Conservation (phyloP, 2,797 vertebrate species). For the Alauda arvensis region DNA sequence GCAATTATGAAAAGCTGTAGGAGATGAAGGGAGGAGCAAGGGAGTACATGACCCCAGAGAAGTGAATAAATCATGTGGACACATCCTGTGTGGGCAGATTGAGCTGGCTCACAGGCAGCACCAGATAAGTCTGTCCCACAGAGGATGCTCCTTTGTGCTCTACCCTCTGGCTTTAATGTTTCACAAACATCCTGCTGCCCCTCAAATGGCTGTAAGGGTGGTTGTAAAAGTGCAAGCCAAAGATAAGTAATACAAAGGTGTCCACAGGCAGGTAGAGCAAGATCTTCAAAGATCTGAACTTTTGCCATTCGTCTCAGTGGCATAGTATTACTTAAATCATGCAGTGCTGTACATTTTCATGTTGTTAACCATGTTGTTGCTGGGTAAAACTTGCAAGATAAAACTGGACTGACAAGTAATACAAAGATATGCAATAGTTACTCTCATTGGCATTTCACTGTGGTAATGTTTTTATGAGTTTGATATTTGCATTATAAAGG, state of each 20-base stretch:
- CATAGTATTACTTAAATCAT: neutral
- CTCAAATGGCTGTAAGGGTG: neutral
- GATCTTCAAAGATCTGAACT: neutral
- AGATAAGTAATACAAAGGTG: neutral
- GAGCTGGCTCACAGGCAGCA: neutral
- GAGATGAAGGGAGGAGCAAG: neutral
- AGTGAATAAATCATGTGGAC: neutral
- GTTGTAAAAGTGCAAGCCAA: neutral
- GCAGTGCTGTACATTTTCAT: neutral
- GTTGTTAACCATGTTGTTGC: neutral
- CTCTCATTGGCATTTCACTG: neutral
- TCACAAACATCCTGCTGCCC: neutral
- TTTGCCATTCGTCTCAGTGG: neutral
- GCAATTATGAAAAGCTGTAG: neutral
- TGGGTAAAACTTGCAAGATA: neutral
- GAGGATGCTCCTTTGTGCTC: neutral
- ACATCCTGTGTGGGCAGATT: neutral
- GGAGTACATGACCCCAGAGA: neutral
- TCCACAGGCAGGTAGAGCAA: neutral
- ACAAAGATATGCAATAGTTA: neutral
- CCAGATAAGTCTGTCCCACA: neutral
- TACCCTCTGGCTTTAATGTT: neutral
- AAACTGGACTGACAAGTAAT: neutral
- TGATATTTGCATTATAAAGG: neutral
- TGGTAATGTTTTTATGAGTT: neutral